A percentile compares a stretch with the other conserved stretches of the same genome.
These are phyloP conservation scores for Trachythela sp. DNA, from an alignment of 64 coral and sea anemone species.

Conservation along the genomic window DNA sequence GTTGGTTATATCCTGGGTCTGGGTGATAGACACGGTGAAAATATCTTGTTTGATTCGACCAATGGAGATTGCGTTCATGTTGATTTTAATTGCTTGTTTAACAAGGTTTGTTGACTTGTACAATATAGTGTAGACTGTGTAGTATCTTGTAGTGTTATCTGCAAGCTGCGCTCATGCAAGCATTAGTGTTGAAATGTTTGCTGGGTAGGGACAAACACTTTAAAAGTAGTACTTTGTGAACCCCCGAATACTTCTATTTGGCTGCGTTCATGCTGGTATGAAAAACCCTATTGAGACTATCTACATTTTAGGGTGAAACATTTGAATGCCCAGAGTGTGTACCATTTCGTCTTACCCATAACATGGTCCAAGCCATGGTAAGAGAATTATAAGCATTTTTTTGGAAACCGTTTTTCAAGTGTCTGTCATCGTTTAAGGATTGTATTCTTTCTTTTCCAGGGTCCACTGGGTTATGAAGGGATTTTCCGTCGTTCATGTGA, in stretches of 20 bases:
- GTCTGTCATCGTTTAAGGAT: not conserved
- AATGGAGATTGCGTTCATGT: conserved; percentile 89
- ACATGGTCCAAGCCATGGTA: conserved; percentile 95
- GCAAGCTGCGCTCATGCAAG: too few species aligned
- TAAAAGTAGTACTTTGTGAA: not conserved
- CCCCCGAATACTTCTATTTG: too few species aligned
- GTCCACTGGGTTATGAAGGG: conserved; percentile 87
- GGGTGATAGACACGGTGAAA: conserved; percentile 94
- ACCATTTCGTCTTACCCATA: conserved; percentile 89
- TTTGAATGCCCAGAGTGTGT: conserved; percentile 86
- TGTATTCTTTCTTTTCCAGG: conserved; percentile 34
- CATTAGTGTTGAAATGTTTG: too few species aligned
- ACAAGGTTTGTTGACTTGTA: conserved; percentile 51
- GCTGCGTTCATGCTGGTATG: too few species aligned
- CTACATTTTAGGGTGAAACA: conserved; percentile 72
- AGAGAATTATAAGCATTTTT: not conserved
- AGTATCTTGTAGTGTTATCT: not conserved
- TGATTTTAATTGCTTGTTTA: conserved; percentile 92
- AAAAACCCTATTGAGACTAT: too few species aligned
- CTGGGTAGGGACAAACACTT: not conserved
- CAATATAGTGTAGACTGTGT: too few species aligned
- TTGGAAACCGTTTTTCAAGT: not conserved
- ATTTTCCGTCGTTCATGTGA: conserved; percentile 91
- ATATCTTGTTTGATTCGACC: conserved; percentile 88
- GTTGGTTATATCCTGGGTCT: conserved; percentile 97